Base-by-base conservation (phyloP, 2,888 invertebrate species). In the Archips xylosteana region DNA sequence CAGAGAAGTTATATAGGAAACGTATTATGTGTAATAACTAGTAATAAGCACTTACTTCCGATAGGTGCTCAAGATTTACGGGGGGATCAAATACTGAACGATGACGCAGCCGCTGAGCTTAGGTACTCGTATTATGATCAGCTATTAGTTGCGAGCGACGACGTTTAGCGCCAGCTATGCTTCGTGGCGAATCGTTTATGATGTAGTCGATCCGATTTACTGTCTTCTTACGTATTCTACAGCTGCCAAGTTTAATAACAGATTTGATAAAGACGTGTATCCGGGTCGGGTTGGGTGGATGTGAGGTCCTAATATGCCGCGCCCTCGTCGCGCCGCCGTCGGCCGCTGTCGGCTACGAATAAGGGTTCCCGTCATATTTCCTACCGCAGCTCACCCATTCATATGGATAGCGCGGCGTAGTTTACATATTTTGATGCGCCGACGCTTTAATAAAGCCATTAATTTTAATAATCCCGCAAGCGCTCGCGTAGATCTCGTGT, bases 261-360 rank as follows among this genome's bases (percentile, higher is more conserved):
- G 83, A 82, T 89, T 88, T 90, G 88, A 89, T 91, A 90, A 89
- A 90, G 90, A 90, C 88, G 85, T 87, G 88, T 88, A 88, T 88
- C 84, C 81, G 82, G 83, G 82, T 78, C 80, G 86, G 87, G 85
- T 85, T 80, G 85, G 86, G 86, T 90, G 87, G 88, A 90, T 89
- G 84, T 82, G 86, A 81, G 84, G 84, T 81, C 85, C 84, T 90
- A 90, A 91, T 91, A 90, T 81, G 85, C 81, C 81, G 80, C 80
- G 85, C 86, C 88, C 83, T 84, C 87, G 85, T 87, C 86, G 85
- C 79, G 79, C 78, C 76, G 78, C 72, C 85, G 86, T 83, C 88
- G 88, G 87, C 91, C 92, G 90, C 89, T 91, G 92, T 91, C 91
- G 87, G 81, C 80, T 81, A 77, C 78, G 84, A 87, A 87, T 89